Evolutionary conservation across 2,888 invertebrate species (phyloP).

Genomic region (Andrena flavipes): DNA sequence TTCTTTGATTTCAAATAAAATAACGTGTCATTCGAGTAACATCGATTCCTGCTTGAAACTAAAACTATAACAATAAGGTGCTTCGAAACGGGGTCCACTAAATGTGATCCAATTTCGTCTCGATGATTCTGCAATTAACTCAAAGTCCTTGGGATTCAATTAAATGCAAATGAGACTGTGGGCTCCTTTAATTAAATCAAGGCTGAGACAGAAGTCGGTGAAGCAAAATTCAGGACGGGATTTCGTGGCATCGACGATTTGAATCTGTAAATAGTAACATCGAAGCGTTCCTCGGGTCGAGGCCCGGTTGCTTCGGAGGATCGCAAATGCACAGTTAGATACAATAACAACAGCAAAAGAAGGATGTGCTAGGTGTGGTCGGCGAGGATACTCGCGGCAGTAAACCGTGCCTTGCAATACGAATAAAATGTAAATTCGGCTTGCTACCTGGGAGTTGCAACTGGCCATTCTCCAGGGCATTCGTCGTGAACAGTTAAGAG

Average conservation of each 20-base stretch:
- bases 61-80: no score
- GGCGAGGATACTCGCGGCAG: slow-evolving; percentile 23
- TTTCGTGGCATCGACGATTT: neutral
- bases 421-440: slow-evolving; percentile 64
- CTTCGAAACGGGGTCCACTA: no score
- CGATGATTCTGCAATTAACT: no score
- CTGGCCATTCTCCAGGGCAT: slow-evolving; percentile 45
- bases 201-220: neutral
- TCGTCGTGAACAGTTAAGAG: slow-evolving; percentile 50
- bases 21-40: no score
- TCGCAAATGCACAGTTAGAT: slow-evolving; percentile 31
- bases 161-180: neutral
- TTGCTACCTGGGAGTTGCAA: slow-evolving; percentile 47
- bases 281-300: neutral
- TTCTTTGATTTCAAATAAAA: no score
- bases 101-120: no score
- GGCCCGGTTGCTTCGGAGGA: neutral
- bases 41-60: no score
- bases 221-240: neutral
- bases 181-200: neutral
- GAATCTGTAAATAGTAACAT: neutral
- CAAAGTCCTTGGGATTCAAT: neutral
- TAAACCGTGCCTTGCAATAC: slow-evolving; percentile 46
- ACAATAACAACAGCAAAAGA: slow-evolving; percentile 27
- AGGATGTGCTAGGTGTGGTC: slow-evolving; percentile 55